Evolutionary conservation across 2,888 invertebrate species (phyloP).

Genomic region (Sylvicola cinctus): DNA sequence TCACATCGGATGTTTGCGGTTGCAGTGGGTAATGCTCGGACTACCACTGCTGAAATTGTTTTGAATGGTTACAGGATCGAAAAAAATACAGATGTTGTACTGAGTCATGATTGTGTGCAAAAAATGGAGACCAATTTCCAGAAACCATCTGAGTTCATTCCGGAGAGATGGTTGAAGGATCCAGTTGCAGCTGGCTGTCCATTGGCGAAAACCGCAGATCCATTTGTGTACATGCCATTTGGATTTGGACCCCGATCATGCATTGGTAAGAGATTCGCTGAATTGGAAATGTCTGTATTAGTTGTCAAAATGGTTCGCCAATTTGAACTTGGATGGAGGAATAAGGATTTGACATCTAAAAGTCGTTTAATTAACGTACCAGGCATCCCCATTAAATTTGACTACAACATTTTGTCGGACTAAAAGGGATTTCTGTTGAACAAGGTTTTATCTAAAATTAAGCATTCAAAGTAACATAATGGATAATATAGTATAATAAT

Average conservation of each 20-base stretch:
- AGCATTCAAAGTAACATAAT: too few species aligned
- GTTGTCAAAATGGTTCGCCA: slow-evolving; percentile 15
- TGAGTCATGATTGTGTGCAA: slow-evolving; percentile 47
- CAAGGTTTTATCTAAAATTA: too few species aligned
- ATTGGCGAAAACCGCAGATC: slow-evolving; percentile 9
- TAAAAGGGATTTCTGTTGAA: too few species aligned
- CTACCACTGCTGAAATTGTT: slow-evolving; percentile 30
- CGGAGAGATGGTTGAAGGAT: slow-evolving; percentile 49
- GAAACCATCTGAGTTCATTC: slow-evolving; percentile 37
- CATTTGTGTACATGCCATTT: slow-evolving; percentile 33
- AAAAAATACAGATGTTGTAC: slow-evolving; percentile 43
- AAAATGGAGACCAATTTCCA: slow-evolving; percentile 41
- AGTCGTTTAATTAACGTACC: not conserved
- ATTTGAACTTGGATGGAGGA: not conserved
- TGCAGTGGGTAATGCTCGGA: slow-evolving; percentile 32
- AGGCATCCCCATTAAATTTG: not conserved
- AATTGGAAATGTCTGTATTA: slow-evolving; percentile 42
- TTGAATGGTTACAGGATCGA: slow-evolving; percentile 42
- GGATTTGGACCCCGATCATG: slow-evolving; percentile 50
- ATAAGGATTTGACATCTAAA: not conserved
- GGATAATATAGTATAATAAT: too few species aligned
- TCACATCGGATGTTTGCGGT: slow-evolving; percentile 38
- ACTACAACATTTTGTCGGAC: not conserved
- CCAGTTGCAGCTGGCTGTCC: slow-evolving; percentile 2
- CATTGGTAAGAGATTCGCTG: slow-evolving; percentile 51